phyloP scores from a whole-genome alignment of 1,140 invertebrate species.

The Rhysida immarginata region DNA sequence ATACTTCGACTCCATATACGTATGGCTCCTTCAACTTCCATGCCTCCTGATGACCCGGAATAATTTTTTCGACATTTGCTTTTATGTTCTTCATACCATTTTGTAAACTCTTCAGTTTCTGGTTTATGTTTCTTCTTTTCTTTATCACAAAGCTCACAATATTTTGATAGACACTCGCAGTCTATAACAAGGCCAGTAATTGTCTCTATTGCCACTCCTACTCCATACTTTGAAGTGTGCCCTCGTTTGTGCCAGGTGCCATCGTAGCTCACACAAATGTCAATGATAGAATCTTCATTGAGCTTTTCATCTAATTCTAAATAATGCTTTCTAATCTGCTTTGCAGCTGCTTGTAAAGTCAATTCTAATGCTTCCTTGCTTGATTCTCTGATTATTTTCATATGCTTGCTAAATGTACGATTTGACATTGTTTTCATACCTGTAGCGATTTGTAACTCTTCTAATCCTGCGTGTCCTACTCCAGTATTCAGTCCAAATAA shows the following conservation, averaged over 20 bases:
- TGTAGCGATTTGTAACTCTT: background rate
- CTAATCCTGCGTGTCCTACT: background rate
- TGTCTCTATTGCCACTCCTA: background rate
- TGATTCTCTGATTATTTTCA: background rate
- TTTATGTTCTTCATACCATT: conserved; percentile 13
- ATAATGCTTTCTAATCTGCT: background rate
- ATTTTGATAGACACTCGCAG: conserved; percentile 10
- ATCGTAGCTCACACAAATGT: conserved; percentile 11
- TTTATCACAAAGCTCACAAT: conserved; percentile 6
- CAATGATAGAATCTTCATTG: background rate
- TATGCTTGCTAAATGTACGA: background rate
- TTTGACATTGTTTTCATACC: background rate
- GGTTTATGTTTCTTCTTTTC: conserved; percentile 9
- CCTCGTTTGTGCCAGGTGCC: conserved; percentile 14
- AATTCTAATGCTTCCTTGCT: background rate
- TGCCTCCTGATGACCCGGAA: too few relatives aligned
- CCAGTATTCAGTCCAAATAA: background rate
- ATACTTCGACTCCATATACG: conserved; percentile 19
- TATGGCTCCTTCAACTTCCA: conserved; percentile 19
- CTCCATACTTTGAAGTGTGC: conserved; percentile 8
- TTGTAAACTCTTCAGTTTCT: conserved; percentile 13
- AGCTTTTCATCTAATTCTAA: background rate
- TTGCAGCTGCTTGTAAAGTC: background rate
- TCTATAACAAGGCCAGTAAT: conserved; percentile 10
- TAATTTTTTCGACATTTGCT: conserved; percentile 18